These are phyloP conservation scores for Alexandromys fortis DNA, from an alignment of 2,113 vertebrate species.

Conservation along the genomic window DNA sequence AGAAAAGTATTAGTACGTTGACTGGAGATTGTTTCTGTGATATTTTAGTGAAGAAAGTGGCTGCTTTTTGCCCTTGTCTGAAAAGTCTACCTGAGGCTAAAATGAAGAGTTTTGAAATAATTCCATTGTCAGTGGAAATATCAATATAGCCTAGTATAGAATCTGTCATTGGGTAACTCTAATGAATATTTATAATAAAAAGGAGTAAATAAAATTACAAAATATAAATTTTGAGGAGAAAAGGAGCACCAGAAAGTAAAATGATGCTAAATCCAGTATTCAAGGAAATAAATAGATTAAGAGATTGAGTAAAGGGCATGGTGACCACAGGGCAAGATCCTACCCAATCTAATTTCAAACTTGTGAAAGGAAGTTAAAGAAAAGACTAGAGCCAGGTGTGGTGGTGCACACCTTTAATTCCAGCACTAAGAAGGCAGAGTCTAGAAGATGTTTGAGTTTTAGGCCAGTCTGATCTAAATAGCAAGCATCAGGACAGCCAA, in stretches of 20 bases:
- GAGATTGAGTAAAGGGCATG: neutral
- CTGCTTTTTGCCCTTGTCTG: neutral
- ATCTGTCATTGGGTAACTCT: neutral
- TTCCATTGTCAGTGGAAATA: neutral
- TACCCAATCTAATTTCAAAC: neutral
- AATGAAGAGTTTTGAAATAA: neutral
- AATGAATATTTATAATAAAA: neutral
- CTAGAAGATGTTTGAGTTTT: too few species aligned
- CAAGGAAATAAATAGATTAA: neutral
- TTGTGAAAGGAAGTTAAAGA: neutral
- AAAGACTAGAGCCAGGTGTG: neutral
- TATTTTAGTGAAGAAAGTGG: neutral
- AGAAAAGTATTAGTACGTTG: neutral
- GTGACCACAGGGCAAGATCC: neutral
- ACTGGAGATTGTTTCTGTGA: neutral
- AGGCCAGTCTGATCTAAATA: too few species aligned
- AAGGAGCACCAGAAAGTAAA: neutral
- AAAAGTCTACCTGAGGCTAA: neutral
- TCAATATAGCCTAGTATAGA: neutral
- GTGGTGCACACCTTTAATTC: neutral
- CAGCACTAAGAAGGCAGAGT: neutral
- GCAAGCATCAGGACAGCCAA: too few species aligned
- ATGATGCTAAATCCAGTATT: neutral
- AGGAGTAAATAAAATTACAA: neutral
- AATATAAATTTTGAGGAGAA: neutral